phyloP scores from a whole-genome alignment of 1,140 invertebrate genomes.

The Drosophila novamexicana region DNA sequence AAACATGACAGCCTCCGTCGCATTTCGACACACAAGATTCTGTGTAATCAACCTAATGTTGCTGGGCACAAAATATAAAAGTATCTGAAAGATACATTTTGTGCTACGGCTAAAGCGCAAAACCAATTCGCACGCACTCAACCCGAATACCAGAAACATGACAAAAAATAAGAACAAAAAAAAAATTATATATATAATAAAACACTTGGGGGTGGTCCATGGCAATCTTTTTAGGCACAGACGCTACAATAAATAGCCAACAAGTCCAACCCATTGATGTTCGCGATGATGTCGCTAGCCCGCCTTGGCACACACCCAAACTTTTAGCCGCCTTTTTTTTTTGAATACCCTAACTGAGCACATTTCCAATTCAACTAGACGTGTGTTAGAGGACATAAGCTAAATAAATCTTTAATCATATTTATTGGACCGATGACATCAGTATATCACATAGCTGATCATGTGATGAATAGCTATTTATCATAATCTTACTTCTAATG shows the following conservation, averaged over 20 bases:
- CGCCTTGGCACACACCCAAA: conserved; percentile 69
- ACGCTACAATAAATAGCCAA: conserved; percentile 31
- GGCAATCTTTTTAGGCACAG: conserved; percentile 12
- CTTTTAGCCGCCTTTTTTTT: conserved; percentile 46
- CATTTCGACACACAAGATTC: conserved; percentile 55
- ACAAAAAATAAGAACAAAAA: not conserved
- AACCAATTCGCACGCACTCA: conserved; percentile 56
- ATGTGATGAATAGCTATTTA: too few species aligned
- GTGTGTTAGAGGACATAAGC: not conserved
- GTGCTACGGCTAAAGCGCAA: conserved; percentile 11
- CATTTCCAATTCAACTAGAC: not conserved
- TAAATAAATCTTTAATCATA: too few species aligned
- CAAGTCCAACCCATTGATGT: conserved; percentile 63
- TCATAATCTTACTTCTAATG: too few species aligned
- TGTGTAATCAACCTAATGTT: conserved; percentile 36
- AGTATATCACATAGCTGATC: too few species aligned
- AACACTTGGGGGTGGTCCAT: conserved; percentile 66
- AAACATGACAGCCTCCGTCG: conserved; percentile 57
- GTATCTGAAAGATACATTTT: conserved; percentile 39
- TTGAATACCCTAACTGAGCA: conserved; percentile 10
- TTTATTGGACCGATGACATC: too few species aligned
- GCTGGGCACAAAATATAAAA: conserved; percentile 12
- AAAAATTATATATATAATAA: not conserved
- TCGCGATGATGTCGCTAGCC: conserved; percentile 46
- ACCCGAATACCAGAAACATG: conserved; percentile 34